Percentiles rank a stretch among this genome's conserved stretches.
Conservation (phyloP, 2,113 vertebrate species). For the Eleginops maclovinus region DNA sequence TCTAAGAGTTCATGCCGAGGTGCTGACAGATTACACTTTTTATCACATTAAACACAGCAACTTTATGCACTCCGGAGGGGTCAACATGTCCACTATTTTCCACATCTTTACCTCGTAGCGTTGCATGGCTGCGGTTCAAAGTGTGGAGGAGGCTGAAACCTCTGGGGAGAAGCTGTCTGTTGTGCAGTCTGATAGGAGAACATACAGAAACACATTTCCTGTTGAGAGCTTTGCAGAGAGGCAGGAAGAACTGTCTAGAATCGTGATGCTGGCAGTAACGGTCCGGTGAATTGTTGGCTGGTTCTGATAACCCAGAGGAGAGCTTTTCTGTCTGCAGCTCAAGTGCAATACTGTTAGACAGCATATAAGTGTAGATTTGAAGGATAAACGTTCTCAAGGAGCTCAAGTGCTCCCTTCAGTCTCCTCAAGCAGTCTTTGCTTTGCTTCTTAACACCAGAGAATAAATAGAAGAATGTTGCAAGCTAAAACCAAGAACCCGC, state of each 20-base stretch:
- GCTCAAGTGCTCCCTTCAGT: background rate
- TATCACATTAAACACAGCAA: no score
- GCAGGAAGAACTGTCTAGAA: background rate
- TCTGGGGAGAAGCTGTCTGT: background rate
- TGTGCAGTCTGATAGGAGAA: background rate
- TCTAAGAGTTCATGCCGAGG: no score
- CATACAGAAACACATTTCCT: background rate
- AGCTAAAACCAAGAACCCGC: no score
- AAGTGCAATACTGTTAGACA: background rate
- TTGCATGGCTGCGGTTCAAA: background rate
- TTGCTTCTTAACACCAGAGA: background rate
- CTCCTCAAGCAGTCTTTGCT: background rate
- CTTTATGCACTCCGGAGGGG: background rate
- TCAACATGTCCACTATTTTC: no score
- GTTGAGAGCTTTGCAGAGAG: background rate
- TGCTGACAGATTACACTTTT: no score
- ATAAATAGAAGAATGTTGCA: background rate
- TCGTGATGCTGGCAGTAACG: background rate
- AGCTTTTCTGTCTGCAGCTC: background rate
- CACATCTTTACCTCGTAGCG: background rate
- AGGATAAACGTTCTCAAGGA: constrained; percentile 13
- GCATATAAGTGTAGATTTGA: background rate
- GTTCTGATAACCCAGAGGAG: background rate
- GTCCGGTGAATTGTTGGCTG: background rate
- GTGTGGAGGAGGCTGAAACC: background rate